phyloP scores from a whole-genome alignment of 2,888 invertebrate genomes.

The Chaetoderma sp. region DNA sequence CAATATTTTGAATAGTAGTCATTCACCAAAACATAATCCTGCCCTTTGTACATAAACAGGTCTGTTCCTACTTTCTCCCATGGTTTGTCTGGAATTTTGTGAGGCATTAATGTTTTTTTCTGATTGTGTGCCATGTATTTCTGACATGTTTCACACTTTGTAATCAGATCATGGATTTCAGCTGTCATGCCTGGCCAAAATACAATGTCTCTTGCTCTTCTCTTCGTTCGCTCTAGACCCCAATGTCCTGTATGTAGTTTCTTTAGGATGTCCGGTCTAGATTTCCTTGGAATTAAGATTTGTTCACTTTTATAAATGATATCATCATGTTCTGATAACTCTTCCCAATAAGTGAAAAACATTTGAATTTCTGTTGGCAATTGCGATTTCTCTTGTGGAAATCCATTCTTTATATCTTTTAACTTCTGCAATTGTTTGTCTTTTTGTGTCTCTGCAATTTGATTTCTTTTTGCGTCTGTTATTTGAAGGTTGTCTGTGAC shows the following conservation, averaged over 20 bases:
- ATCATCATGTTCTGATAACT: no score
- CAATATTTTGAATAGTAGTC: constrained; percentile 19
- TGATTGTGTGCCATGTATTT: constrained; percentile 9
- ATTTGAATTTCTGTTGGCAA: no score
- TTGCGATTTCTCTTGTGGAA: no score
- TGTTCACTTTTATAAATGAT: constrained; percentile 26
- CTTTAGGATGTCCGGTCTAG: constrained; percentile 12
- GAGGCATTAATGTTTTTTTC: constrained; percentile 8
- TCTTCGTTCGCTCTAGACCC: constrained; percentile 23
- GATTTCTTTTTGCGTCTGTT: no score
- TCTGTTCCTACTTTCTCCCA: constrained; percentile 28
- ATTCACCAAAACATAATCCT: constrained; percentile 18
- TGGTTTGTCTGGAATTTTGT: constrained; percentile 13
- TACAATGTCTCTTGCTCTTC: constrained; percentile 18
- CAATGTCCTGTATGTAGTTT: constrained; percentile 24
- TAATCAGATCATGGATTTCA: constrained; percentile 16
- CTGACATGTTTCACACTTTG: constrained; percentile 12
- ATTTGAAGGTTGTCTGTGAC: no score
- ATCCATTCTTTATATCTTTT: no score
- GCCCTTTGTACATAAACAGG: constrained; percentile 15
- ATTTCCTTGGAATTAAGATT: constrained; percentile 17
- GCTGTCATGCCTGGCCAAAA: constrained; percentile 30
- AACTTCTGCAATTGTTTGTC: no score
- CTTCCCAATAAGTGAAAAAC: no score
- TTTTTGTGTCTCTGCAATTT: constrained; percentile 5